Evolutionary conservation across 2,888 invertebrate genomes (phyloP).

Genomic region (Oligia strigilis): DNA sequence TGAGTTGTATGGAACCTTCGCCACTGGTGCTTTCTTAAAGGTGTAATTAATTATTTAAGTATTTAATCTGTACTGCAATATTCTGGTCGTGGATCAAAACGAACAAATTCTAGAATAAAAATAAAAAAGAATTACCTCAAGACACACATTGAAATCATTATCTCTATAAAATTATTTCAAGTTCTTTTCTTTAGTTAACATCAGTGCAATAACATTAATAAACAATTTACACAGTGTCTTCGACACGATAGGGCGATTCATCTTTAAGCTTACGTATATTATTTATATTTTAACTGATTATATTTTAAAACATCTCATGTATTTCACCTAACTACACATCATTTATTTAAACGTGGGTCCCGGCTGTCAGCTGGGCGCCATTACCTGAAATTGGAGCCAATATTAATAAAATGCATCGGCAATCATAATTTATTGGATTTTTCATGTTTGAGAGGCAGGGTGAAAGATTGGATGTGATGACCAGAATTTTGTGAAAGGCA

Average conservation of each 20-base stretch:
- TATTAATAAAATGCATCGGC: constrained; percentile 39
- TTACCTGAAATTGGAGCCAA: constrained; percentile 78
- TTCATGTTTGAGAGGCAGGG: not conserved
- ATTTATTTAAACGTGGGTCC: constrained; percentile 81
- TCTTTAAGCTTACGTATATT: constrained; percentile 50
- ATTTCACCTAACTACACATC: constrained; percentile 62
- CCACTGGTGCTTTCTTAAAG: too few species aligned
- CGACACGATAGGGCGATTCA: constrained; percentile 54
- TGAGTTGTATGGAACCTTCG: too few species aligned
- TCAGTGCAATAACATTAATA: constrained; percentile 21
- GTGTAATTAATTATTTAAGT: not conserved
- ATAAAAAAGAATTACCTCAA: not conserved
- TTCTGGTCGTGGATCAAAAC: not conserved
- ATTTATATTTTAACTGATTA: constrained; percentile 43
- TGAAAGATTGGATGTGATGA: not conserved
- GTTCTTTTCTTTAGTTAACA: constrained; percentile 17
- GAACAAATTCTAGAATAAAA: not conserved
- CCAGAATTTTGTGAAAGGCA: not conserved
- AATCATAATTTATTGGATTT: constrained; percentile 32
- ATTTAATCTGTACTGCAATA: not conserved
- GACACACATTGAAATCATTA: not conserved
- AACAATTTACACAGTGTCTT: constrained; percentile 55
- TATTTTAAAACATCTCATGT: constrained; percentile 61
- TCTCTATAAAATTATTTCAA: not conserved
- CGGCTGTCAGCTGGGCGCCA: constrained; percentile 74